Evolutionary conservation across 2,888 invertebrate species (phyloP), one percentile per base, ranked within the genome.

Genomic region (Aproaerema taeniolella): DNA sequence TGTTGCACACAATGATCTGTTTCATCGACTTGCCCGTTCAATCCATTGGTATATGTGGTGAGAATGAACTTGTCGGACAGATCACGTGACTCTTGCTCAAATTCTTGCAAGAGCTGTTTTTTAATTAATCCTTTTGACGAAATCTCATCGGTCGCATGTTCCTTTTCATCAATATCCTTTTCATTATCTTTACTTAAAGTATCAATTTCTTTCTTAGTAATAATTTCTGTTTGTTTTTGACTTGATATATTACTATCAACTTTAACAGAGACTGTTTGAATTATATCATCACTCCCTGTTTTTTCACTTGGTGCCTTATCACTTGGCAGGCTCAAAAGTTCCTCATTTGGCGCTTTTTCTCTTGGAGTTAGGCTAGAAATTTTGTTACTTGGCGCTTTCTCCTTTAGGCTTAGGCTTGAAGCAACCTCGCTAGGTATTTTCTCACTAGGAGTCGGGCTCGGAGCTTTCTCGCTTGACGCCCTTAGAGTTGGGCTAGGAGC

Each of bases 91-190:
- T n/a, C n/a, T n/a, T n/a, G n/a, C n/a, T n/a, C n/a, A n/a, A n/a
- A n/a, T n/a, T n/a, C n/a, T n/a, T n/a, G n/a, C n/a, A n/a, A n/a
- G n/a, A n/a, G n/a, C n/a, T n/a, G n/a, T n/a, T n/a, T n/a, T n/a
- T n/a, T n/a, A n/a, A n/a, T n/a, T n/a, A n/a, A n/a, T 45, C 61
- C 54, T 39, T 45, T 60, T 8, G 59, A 53, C 29, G 59, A 34
- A 41, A 58, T 53, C 10, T 52, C 44, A 2, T 50, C 38, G 2
- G 57, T 39, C 30, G 50, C 47, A 9, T 50, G 33, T 15, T 61
- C 61, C 16, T 52, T 51, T 43, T 62, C 56, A 39, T 65, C 62
- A 12, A 58, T 49, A 31, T 61, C 56, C 49, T 66, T 62, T 45
- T 67, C 62, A 11, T 60, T n/a, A 3, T 20, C 49, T 39, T 52